Conservation (phyloP, 1,140 invertebrate genomes). For the Anagrus nilaparvatae region DNA sequence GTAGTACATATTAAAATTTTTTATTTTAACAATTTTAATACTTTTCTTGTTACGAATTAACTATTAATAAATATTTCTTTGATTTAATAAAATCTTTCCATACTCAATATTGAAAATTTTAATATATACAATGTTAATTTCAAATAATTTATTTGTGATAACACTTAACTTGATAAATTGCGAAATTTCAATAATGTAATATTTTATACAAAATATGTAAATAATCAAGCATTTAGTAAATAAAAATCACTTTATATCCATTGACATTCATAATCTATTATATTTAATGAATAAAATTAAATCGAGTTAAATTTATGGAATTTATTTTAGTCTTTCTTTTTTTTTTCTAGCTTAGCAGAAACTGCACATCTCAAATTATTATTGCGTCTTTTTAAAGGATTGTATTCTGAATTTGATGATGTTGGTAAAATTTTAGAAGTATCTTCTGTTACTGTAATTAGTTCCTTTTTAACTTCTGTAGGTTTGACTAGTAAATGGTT, state of each 20-base stretch:
- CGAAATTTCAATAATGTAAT: slow-evolving; percentile 17
- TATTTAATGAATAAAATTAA: background rate
- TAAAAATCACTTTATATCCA: slow-evolving; percentile 26
- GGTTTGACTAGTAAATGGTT: background rate
- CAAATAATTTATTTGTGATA: no score
- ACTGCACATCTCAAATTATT: slow-evolving; percentile 6
- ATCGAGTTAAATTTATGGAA: background rate
- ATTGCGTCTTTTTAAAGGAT: background rate
- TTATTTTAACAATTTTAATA: no score
- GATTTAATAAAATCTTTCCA: no score
- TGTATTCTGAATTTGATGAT: background rate
- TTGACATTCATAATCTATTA: background rate
- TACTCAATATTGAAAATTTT: no score
- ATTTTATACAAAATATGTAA: slow-evolving; percentile 24
- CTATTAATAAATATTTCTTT: no score
- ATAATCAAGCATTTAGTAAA: slow-evolving; percentile 25
- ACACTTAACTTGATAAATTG: background rate
- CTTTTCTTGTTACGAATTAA: no score
- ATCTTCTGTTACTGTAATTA: background rate
- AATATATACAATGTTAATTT: no score
- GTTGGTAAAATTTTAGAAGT: background rate
- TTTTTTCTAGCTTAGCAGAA: background rate
- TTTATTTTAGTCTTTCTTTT: slow-evolving; percentile 2
- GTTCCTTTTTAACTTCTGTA: background rate
- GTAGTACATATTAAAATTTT: no score